Percentiles rank a stretch among this genome's conserved stretches.
Evolutionary conservation across 2,797 vertebrate species (phyloP).

Genomic region (Hipposideros larvatus): DNA sequence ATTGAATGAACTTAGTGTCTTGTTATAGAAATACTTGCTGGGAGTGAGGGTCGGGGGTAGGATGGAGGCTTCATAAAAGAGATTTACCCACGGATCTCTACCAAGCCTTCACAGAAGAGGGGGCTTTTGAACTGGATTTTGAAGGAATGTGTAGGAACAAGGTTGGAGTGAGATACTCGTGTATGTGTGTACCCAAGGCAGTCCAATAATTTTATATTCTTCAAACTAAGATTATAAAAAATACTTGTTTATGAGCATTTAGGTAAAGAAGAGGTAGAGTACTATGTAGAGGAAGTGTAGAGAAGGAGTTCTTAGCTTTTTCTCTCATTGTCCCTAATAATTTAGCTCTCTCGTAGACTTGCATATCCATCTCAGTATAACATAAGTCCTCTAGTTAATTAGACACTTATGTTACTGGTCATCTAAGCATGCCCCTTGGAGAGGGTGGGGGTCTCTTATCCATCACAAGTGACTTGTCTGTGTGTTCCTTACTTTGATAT

Average conservation of each 20-base stretch:
- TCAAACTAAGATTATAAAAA: background rate
- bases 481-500: conserved; percentile 39
- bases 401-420: background rate
- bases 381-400: background rate
- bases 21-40: conserved; percentile 48
- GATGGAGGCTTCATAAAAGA: background rate
- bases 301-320: background rate
- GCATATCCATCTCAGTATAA: background rate
- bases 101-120: background rate
- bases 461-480: background rate
- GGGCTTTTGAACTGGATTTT: conserved; percentile 40
- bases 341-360: background rate
- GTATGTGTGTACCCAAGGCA: background rate
- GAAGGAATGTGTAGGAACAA: background rate
- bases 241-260: background rate
- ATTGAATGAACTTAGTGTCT: conserved; percentile 42
- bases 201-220: conserved; percentile 13
- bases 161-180: background rate
- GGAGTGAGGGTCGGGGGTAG: background rate
- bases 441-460: background rate
- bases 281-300: background rate
- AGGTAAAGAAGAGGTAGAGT: conserved; percentile 19
- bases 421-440: background rate
- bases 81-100: background rate
- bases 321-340: background rate